Evolutionary conservation across 2,888 invertebrate genomes (phyloP).

Genomic region (Liodrosophila aerea): DNA sequence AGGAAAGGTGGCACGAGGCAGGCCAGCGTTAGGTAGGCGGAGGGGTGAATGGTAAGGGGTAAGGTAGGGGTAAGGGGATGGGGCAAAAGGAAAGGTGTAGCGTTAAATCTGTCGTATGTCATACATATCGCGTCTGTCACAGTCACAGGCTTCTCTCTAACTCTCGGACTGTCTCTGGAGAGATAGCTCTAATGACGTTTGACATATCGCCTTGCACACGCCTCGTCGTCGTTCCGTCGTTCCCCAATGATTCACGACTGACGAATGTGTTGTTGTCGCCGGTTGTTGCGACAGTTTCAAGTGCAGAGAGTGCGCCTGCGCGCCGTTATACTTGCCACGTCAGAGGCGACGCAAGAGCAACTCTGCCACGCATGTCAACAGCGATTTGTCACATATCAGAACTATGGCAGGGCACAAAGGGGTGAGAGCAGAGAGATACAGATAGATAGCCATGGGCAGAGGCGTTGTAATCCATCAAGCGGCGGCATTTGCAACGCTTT

Average conservation of each 20-base stretch:
- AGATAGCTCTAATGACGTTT: slow-evolving; percentile 64
- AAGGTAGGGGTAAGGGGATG: slow-evolving; percentile 14
- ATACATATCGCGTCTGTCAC: slow-evolving; percentile 42
- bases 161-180: background rate
- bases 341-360: too few relatives aligned
- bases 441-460: background rate
- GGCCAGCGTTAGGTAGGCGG: background rate
- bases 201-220: slow-evolving; percentile 66
- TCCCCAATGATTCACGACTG: slow-evolving; percentile 42
- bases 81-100: slow-evolving; percentile 3
- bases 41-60: slow-evolving; percentile 3
- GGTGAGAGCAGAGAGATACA: slow-evolving; percentile 35
- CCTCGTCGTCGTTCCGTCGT: slow-evolving; percentile 35
- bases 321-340: slow-evolving; percentile 19
- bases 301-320: slow-evolving; percentile 40
- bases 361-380: slow-evolving; percentile 62
- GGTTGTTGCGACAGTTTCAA: slow-evolving; percentile 70
- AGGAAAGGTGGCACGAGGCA: background rate
- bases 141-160: slow-evolving; percentile 4
- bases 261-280: slow-evolving; percentile 77
- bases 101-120: slow-evolving; percentile 35
- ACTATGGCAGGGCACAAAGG: slow-evolving; percentile 64
- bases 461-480: slow-evolving; percentile 67
- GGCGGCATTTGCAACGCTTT: slow-evolving; percentile 61
- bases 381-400: slow-evolving; percentile 75